Evolutionary conservation across 64 coral and sea anemone genomes (phyloP).

Genomic region (Catalaphyllia jardinei): DNA sequence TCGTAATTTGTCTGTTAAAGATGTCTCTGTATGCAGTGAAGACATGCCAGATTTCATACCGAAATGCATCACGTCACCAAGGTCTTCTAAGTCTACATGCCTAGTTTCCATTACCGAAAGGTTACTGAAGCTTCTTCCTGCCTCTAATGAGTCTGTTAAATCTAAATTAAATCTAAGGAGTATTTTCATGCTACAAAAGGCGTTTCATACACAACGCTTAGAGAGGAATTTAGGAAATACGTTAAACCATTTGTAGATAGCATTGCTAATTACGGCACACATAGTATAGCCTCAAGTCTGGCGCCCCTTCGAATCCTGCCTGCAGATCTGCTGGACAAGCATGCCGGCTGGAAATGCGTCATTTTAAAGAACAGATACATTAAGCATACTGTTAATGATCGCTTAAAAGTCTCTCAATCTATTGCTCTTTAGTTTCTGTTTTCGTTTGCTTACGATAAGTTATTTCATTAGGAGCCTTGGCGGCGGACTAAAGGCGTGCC

Average conservation of each 20-base stretch:
- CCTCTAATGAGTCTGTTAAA: slow-evolving; percentile 45
- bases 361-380: too few relatives aligned
- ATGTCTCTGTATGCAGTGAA: slow-evolving; percentile 32
- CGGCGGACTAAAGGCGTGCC: slow-evolving; percentile 20
- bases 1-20: slow-evolving; percentile 32
- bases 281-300: slow-evolving; percentile 35
- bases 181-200: slow-evolving; percentile 58
- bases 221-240: slow-evolving; percentile 43
- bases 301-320: slow-evolving; percentile 25
- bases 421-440: slow-evolving; percentile 14
- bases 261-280: not conserved
- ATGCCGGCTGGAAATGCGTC: too few relatives aligned
- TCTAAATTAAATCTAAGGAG: slow-evolving; percentile 54
- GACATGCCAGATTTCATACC: not conserved
- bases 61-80: slow-evolving; percentile 22
- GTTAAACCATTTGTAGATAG: not conserved
- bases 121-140: slow-evolving; percentile 44
- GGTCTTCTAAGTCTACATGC: slow-evolving; percentile 56
- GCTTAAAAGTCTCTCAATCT: not conserved
- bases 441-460: slow-evolving; percentile 5
- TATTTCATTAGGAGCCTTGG: not conserved
- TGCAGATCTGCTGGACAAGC: slow-evolving; percentile 3
- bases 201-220: slow-evolving; percentile 52
- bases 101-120: slow-evolving; percentile 60
- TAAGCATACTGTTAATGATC: slow-evolving; percentile 2